Evolutionary conservation across 2,113 vertebrate species (phyloP).

Genomic region (Pampusana beccarii): DNA sequence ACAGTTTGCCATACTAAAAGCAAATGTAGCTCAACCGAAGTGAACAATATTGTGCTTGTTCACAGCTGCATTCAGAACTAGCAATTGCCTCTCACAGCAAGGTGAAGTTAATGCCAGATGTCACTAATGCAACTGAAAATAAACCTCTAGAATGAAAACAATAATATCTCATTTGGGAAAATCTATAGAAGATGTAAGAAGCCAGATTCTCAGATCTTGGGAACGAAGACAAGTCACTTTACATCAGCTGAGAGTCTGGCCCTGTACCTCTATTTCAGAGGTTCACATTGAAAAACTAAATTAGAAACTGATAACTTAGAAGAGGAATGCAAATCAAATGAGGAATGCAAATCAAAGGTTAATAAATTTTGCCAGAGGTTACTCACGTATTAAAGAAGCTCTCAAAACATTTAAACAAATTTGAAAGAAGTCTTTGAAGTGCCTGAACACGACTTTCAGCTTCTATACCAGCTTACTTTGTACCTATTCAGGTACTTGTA

Average conservation of each 20-base stretch:
- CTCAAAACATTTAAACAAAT: constrained; percentile 40
- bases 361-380: constrained; percentile 53
- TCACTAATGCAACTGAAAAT: constrained; percentile 7
- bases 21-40: neutral
- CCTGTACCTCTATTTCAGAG: neutral
- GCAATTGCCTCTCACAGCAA: neutral
- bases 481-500: neutral
- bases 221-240: neutral
- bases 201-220: neutral
- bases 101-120: neutral
- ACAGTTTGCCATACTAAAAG: neutral
- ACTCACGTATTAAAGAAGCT: constrained; percentile 14
- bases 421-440: constrained; percentile 16
- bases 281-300: neutral
- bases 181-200: neutral
- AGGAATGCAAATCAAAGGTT: constrained; percentile 27
- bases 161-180: neutral
- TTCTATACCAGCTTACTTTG: constrained; percentile 11
- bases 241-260: neutral
- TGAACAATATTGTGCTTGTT: neutral
- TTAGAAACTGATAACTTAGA: neutral
- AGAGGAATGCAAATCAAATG: neutral
- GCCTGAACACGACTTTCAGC: neutral
- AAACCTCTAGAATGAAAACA: neutral
- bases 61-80: neutral